A percentile compares a stretch with the other conserved stretches of the same genome.
Conservation (phyloP, 1,140 invertebrate species). For the Eueides isabella region DNA sequence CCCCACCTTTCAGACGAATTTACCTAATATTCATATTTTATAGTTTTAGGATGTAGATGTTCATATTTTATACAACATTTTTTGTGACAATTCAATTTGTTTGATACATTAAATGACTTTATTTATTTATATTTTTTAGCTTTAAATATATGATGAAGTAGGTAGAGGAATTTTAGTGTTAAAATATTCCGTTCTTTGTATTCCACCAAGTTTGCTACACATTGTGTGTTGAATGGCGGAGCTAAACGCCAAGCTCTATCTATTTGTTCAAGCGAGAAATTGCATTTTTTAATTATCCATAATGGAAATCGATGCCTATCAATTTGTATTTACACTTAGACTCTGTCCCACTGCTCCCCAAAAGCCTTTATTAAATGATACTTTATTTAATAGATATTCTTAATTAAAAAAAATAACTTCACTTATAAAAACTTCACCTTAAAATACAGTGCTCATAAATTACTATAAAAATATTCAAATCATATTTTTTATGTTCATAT, state of each 20-base stretch:
- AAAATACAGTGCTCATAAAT: background rate
- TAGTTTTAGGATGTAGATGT: constrained; percentile 15
- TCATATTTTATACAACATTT: constrained; percentile 12
- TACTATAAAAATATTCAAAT: constrained; percentile 10
- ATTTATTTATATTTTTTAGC: background rate
- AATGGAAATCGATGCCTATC: too few species aligned
- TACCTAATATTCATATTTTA: constrained; percentile 1
- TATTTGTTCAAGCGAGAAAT: too few species aligned
- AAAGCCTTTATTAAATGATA: background rate
- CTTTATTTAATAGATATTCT: too few species aligned
- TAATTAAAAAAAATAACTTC: background rate
- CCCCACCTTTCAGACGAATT: background rate
- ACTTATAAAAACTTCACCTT: background rate
- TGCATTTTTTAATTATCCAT: too few species aligned
- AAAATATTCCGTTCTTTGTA: too few species aligned
- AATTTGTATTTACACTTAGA: too few species aligned
- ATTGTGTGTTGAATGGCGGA: too few species aligned
- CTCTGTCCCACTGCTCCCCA: too few species aligned
- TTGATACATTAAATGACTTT: background rate
- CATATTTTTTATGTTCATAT: constrained; percentile 7
- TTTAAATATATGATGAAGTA: too few species aligned
- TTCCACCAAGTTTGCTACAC: too few species aligned
- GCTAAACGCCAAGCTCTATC: too few species aligned
- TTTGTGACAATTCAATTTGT: background rate
- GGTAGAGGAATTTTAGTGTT: too few species aligned